Base-by-base conservation (phyloP, 1,140 invertebrate genomes). In the Trichonephila clavipes region DNA sequence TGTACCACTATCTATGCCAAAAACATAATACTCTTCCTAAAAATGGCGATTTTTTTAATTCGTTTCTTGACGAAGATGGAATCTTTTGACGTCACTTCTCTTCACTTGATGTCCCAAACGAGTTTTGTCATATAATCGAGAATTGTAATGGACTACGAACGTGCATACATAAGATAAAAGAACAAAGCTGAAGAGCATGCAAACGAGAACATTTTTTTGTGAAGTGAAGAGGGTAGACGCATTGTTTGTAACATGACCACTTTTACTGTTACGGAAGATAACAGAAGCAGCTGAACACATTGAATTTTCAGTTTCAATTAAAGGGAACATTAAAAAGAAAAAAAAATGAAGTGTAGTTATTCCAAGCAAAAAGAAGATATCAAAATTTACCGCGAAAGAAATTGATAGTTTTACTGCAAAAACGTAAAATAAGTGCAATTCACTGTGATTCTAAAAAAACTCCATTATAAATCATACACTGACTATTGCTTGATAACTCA, bases 111-210 rank as follows among this genome's bases (percentile, higher is more conserved):
- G 51, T 51, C 51, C 51, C 51, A 77, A 77, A 77, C 72, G 72
- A 77, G 72, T 77, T 34, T 77, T 40, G 28, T 34, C 40, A 77
- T 77, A 77, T 77, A 77, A 77, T 77, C 72, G 4, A 85, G n/a
- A 61, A 85, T 59, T 58, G 83, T 85, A 85, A 85, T 85, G 83
- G 83, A 28, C 51, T 19, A 34, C 51, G 83, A 85, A 85, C 83
- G 83, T 85, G 83, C 34, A 4, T 40, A 40, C 34, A 40, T 18
- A n/a, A 14, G 83, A 85, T 85, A 85, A 85, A 51, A 51, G 21
- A 59, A 85, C 44, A 61, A 58, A 85, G 58, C n/a, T 59, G 83
- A n/a, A 61, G 51, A 58, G 58, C 58, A 85, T 59, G 83, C 58
- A 61, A 85, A 85, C n/a, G 58, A 85, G n/a, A n/a, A 7, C 18